Evolutionary conservation across 2,888 invertebrate species (phyloP).

Genomic region (Mythimna impura): DNA sequence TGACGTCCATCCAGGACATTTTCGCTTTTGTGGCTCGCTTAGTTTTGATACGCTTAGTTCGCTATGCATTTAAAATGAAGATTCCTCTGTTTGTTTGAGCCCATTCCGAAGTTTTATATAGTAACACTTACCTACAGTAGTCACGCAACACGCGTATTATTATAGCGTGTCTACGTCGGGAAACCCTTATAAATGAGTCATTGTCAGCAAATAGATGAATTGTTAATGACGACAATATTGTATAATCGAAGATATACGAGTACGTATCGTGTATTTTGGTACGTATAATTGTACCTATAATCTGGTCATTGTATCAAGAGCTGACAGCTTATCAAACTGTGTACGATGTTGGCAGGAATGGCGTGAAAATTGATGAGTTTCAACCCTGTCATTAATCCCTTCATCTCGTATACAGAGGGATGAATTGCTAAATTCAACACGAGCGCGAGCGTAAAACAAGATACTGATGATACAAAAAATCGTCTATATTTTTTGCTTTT

Average conservation of each 20-base stretch:
- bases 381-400: conserved; percentile 55
- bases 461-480: conserved; percentile 10
- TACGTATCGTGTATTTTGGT: conserved; percentile 8
- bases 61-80: conserved; percentile 35
- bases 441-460: conserved; percentile 16
- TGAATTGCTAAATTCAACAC: conserved; percentile 52
- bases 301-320: conserved; percentile 28
- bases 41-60: conserved; percentile 10
- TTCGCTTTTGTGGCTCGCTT: conserved; percentile 10
- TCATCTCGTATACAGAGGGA: conserved; percentile 41
- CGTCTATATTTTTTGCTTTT: background rate
- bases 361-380: conserved; percentile 57
- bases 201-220: conserved; percentile 47
- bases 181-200: conserved; percentile 58
- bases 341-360: conserved; percentile 27
- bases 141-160: conserved; percentile 53
- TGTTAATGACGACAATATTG: conserved; percentile 33
- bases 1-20: conserved; percentile 45
- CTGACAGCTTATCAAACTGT: conserved; percentile 31
- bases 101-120: conserved; percentile 29
- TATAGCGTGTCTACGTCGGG: conserved; percentile 47
- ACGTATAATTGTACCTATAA: conserved; percentile 7
- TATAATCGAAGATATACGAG: conserved; percentile 27
- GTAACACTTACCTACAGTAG: conserved; percentile 50
- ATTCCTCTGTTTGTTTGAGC: conserved; percentile 21